Conservation (phyloP, 1,140 invertebrate species). For the Harlomillsia oculata region DNA sequence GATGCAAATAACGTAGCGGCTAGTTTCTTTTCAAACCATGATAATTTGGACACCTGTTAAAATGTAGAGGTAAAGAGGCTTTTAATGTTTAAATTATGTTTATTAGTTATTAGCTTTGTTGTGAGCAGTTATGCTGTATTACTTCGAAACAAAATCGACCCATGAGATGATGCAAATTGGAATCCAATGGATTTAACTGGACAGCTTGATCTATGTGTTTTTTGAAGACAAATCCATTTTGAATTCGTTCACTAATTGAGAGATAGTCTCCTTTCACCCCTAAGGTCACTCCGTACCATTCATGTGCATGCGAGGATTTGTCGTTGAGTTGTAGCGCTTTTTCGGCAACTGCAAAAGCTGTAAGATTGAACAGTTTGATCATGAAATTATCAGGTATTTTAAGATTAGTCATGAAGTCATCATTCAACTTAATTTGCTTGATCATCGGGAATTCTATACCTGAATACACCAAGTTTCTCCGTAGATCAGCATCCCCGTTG, state of each 20-base stretch:
- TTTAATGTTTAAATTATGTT: too few relatives aligned
- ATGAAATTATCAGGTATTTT: background rate
- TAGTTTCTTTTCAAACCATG: slow-evolving; percentile 63
- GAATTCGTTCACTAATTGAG: slow-evolving; percentile 57
- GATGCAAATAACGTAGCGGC: slow-evolving; percentile 59
- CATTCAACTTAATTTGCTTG: too few relatives aligned
- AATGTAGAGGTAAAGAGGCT: background rate
- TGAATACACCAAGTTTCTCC: slow-evolving; percentile 48
- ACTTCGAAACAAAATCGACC: slow-evolving; percentile 61
- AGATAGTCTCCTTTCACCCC: slow-evolving; percentile 53
- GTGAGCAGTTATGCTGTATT: too few relatives aligned
- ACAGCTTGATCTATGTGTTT: slow-evolving; percentile 61
- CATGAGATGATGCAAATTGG: slow-evolving; percentile 56
- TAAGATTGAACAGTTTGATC: slow-evolving; percentile 9
- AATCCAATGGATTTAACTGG: slow-evolving; percentile 54
- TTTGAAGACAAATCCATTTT: slow-evolving; percentile 57
- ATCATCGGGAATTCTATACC: too few relatives aligned
- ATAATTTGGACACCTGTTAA: slow-evolving; percentile 48
- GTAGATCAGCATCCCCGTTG: slow-evolving; percentile 43
- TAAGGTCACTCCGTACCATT: slow-evolving; percentile 64
- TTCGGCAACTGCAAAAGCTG: slow-evolving; percentile 52
- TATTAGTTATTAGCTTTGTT: too few relatives aligned
- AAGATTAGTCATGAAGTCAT: too few relatives aligned
- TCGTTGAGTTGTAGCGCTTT: slow-evolving; percentile 48
- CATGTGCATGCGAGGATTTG: slow-evolving; percentile 54